Evolutionary conservation across 2,888 invertebrate genomes (phyloP).

Genomic region (Laothoe populi): DNA sequence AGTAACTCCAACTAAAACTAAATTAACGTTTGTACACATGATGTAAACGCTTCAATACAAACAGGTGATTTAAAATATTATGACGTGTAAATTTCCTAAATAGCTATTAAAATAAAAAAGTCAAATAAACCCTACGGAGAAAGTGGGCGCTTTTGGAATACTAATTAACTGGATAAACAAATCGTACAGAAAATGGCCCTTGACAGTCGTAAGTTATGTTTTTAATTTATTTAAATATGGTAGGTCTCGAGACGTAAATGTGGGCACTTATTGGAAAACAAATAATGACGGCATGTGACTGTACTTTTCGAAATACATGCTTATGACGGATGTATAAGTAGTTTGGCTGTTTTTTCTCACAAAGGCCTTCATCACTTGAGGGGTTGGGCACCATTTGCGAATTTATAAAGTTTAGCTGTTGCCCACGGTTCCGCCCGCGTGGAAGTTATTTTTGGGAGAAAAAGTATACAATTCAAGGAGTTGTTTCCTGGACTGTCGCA

Average conservation of each 20-base stretch:
- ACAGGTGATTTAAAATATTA: slow-evolving; percentile 16
- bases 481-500: no score
- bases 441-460: no score
- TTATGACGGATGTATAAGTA: background rate
- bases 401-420: no score
- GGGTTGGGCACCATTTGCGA: background rate
- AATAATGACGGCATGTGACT: slow-evolving; percentile 2
- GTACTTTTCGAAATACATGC: background rate
- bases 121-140: slow-evolving; percentile 7
- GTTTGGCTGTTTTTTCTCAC: background rate
- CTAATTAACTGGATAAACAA: slow-evolving; percentile 26
- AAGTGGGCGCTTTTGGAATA: slow-evolving; percentile 16
- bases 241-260: slow-evolving; percentile 12
- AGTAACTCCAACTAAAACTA: background rate
- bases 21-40: slow-evolving; percentile 7
- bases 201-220: slow-evolving; percentile 19
- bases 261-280: slow-evolving; percentile 21
- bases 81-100: slow-evolving; percentile 14
- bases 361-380: background rate
- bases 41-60: slow-evolving; percentile 20
- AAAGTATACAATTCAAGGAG: no score
- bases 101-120: slow-evolving; percentile 17
- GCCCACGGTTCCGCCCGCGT: no score
- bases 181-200: slow-evolving; percentile 21
- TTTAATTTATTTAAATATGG: slow-evolving; percentile 26